Evolutionary conservation across 2,113 vertebrate species (phyloP).

Genomic region (Laticauda colubrina): DNA sequence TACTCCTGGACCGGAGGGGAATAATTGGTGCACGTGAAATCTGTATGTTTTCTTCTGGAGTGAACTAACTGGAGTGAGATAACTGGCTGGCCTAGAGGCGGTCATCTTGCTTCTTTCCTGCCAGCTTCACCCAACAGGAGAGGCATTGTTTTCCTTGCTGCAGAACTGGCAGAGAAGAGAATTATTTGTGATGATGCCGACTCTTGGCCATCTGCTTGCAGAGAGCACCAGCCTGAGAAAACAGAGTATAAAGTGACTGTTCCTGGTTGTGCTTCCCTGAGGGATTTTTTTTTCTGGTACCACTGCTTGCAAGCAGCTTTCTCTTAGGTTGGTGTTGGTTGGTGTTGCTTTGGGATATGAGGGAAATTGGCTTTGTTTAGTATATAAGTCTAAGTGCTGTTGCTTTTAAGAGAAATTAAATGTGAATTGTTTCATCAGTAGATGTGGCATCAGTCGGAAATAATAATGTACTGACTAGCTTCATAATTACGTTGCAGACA

Average conservation of each 20-base stretch:
- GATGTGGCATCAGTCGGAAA: neutral
- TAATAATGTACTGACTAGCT: neutral
- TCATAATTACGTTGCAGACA: neutral
- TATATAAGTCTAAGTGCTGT: no score
- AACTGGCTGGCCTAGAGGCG: neutral
- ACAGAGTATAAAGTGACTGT: conserved; percentile 1
- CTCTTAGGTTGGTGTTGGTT: neutral
- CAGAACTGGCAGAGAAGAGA: conserved; percentile 66
- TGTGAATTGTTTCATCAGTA: neutral
- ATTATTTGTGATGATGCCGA: conserved; percentile 56
- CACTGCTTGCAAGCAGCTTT: neutral
- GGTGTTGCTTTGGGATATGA: neutral
- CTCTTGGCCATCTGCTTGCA: conserved; percentile 61
- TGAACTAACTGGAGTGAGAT: neutral
- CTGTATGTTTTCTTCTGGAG: neutral
- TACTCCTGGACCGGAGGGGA: neutral
- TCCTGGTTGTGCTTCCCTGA: neutral
- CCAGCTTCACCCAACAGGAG: conserved; percentile 21
- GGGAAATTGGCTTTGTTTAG: neutral
- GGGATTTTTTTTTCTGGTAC: neutral
- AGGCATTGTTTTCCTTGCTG: conserved; percentile 48
- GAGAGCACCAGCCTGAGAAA: conserved; percentile 18
- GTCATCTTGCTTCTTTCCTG: neutral
- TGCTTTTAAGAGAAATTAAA: neutral
- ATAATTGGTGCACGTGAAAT: neutral